A percentile compares a stretch with the other conserved stretches of the same genome.
Evolutionary conservation across 1,140 invertebrate genomes (phyloP).

Genomic region (Ceratitis capitata): DNA sequence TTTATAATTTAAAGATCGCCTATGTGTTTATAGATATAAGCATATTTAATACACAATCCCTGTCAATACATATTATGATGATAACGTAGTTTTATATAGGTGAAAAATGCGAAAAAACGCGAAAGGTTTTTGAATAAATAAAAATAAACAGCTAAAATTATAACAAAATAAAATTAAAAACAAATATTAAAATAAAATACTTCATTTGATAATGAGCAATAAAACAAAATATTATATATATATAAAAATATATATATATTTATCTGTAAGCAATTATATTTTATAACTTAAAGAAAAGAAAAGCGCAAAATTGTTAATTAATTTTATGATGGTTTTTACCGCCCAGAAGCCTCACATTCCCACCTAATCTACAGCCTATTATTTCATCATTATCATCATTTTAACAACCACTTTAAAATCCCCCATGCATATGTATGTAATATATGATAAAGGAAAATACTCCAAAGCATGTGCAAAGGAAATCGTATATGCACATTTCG

Average conservation of each 20-base stretch:
- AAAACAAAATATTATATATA: not conserved
- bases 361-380: conserved; percentile 27
- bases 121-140: not conserved
- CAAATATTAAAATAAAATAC: no score
- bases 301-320: not conserved
- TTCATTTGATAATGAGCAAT: not conserved
- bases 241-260: conserved; percentile 6
- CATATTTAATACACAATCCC: not conserved
- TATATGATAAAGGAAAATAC: no score
- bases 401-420: not conserved
- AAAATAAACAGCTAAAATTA: not conserved
- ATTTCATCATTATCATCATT: conserved; percentile 1
- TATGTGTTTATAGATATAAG: not conserved
- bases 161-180: not conserved
- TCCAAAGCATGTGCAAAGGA: not conserved
- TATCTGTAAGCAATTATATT: no score
- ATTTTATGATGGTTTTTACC: conserved; percentile 19
- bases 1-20: not conserved
- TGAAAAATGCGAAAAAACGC: conserved; percentile 16
- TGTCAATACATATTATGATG: conserved; percentile 2
- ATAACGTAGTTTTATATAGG: conserved; percentile 12
- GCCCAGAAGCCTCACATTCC: conserved; percentile 13
- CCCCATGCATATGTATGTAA: not conserved
- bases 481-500: not conserved
- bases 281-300: not conserved